Base-by-base conservation (phyloP, 2,797 vertebrate genomes). In the Chaenodraco wilsoni region DNA sequence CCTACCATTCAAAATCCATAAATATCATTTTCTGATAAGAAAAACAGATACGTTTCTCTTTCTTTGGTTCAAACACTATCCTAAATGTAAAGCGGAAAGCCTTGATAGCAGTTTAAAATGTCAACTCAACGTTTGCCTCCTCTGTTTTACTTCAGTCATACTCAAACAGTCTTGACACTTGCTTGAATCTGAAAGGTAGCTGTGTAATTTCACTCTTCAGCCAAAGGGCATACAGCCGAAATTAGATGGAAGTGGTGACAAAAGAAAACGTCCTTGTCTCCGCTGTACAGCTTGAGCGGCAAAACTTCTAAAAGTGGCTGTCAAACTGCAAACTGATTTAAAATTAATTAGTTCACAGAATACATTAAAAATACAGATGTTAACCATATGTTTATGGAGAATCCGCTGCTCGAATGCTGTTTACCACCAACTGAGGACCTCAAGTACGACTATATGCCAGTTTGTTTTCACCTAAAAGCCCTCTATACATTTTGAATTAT, bases 401-500 rank as follows among this genome's bases (percentile, higher is more conserved):
- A 63, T 59, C 13, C 44, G 51, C 64, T 58, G 17, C 13, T 63
- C 40, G 19, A 5, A 0, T 46, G 8, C 9, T 40, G 31, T 65
- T 61, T 45, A 7, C 27, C 49, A 46, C 12, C 5, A 62, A 54
- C 3, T 27, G 9, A 65, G 6, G 8, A 64, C 46, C 11, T 56
- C 40, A 13, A 27, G 19, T 19, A 8, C 0, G 3, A 31, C 16
- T 21, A 2, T 1, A 44, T 54, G 33, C 33, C 44, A 45, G 10
- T 37, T 54, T 65, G 21, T 54, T 52, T 71, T 66, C 48, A 74
- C 59, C 69, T 64, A 17, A 68, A 62, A 67, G n/a, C 41, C 64
- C 43, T 65, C 57, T 43, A 1, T 57, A 37, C 44, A 51, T 31
- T 63, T 74, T 56, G 37, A 52, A 62, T 78, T 33, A 57, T 77